A percentile compares a stretch with the other conserved stretches of the same genome.
phyloP scores from a whole-genome alignment of 2,113 vertebrate genomes.

The Chamaea fasciata region DNA sequence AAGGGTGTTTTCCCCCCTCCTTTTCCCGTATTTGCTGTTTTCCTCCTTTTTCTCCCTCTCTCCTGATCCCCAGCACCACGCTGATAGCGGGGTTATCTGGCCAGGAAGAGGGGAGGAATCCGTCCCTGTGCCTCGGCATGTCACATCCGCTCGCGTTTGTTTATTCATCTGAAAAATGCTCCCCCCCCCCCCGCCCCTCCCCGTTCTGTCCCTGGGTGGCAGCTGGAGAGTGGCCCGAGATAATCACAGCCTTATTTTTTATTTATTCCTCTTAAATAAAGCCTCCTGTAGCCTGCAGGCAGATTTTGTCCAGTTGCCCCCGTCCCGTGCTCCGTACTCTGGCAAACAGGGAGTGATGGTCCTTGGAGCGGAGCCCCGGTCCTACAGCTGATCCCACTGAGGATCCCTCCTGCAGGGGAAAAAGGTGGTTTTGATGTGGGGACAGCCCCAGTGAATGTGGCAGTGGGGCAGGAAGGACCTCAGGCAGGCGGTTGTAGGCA shows the following conservation, averaged over 20 bases:
- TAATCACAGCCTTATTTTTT: slow-evolving; percentile 19
- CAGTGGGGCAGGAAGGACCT: not conserved
- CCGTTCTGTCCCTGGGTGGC: not conserved
- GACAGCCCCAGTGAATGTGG: not conserved
- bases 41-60: not conserved
- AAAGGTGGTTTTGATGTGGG: accelerated
- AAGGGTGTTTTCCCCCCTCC: not conserved
- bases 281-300: not conserved
- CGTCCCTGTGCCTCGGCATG: not conserved
- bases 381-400: not conserved
- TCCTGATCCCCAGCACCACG: not conserved
- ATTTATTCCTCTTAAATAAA: slow-evolving; percentile 50
- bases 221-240: slow-evolving; percentile 28
- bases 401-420: not conserved
- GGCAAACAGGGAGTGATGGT: not conserved
- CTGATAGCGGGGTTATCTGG: not conserved
- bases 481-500: not conserved
- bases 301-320: not conserved
- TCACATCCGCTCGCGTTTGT: slow-evolving; percentile 22
- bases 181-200: not conserved
- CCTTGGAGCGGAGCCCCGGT: accelerated
- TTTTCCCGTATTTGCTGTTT: not conserved
- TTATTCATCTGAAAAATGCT: not conserved
- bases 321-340: not conserved
- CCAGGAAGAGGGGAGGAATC: slow-evolving; percentile 17